phyloP scores from a whole-genome alignment of 2,113 vertebrate species.

The Festucalex cinctus region DNA sequence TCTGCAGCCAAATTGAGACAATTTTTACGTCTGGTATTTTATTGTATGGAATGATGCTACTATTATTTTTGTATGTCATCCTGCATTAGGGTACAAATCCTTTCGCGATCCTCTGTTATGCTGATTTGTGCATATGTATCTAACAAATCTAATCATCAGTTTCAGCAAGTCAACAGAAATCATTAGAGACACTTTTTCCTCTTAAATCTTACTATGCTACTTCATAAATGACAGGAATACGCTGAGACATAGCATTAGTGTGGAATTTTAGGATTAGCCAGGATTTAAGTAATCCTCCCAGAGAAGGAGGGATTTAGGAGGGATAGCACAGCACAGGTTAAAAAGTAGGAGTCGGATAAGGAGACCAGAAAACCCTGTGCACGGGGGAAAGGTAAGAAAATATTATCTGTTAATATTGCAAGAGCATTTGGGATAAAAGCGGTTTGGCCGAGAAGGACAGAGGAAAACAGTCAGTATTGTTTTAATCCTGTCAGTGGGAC shows the following conservation, averaged over 20 bases:
- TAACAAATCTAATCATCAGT: conserved; percentile 6
- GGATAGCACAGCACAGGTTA: conserved; percentile 46
- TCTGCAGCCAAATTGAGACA: conserved; percentile 14
- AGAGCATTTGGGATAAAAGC: conserved; percentile 35
- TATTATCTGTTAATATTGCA: conserved; percentile 50
- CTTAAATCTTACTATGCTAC: conserved; percentile 22
- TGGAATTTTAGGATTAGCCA: conserved; percentile 52
- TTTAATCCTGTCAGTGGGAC: conserved; percentile 68
- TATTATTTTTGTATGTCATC: conserved; percentile 15
- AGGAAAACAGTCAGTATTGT: conserved; percentile 55
- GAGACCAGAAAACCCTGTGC: conserved; percentile 28
- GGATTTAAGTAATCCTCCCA: conserved; percentile 53
- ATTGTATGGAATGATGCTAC: neutral
- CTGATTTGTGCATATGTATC: conserved; percentile 5
- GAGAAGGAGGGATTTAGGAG: conserved; percentile 3
- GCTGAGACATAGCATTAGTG: conserved; percentile 27
- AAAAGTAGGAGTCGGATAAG: conserved; percentile 46
- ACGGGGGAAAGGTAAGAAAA: conserved; percentile 35
- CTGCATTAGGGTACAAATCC: conserved; percentile 7
- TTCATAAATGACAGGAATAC: conserved; percentile 26
- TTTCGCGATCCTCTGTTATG: conserved; percentile 11
- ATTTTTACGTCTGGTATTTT: conserved; percentile 9
- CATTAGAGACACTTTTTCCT: conserved; percentile 17
- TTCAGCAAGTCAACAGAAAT: conserved; percentile 16
- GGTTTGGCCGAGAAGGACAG: conserved; percentile 32